Percentiles rank a stretch among this genome's conserved stretches.
phyloP scores from a whole-genome alignment of 2,888 invertebrate species.

The Coecobrya sp. region DNA sequence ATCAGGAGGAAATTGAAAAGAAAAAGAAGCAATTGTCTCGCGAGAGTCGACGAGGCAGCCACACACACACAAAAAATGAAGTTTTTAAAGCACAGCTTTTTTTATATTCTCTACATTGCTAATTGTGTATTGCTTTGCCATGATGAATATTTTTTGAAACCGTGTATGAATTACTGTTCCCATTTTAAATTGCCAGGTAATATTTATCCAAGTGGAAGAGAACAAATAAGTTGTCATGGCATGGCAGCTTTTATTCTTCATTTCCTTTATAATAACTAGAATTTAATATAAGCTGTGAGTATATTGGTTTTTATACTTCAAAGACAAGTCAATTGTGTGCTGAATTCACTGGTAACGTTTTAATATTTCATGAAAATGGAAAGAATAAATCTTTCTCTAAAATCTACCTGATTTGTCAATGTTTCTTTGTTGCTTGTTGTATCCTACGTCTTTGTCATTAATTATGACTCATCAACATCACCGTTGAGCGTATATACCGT shows the following conservation, averaged over 20 bases:
- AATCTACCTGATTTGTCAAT: neutral
- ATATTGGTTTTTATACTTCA: no score
- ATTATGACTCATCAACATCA: neutral
- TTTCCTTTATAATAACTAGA: no score
- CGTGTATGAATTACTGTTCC: no score
- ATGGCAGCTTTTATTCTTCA: no score
- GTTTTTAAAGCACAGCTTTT: neutral
- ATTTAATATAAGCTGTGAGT: no score
- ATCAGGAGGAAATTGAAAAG: constrained; percentile 43
- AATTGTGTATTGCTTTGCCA: neutral
- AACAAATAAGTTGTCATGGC: no score
- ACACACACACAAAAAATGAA: neutral
- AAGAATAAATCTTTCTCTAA: neutral
- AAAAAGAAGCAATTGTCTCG: constrained; percentile 1
- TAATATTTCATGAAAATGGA: neutral
- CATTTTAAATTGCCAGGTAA: no score
- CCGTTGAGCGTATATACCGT: no score
- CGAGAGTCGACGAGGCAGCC: neutral
- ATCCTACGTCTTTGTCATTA: neutral
- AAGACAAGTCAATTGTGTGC: no score
- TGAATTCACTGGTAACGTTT: neutral
- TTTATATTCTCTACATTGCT: neutral
- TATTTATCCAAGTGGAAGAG: no score
- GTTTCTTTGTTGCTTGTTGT: neutral
- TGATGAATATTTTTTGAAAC: no score